A percentile compares a stretch with the other conserved stretches of the same genome.
Evolutionary conservation across 2,888 invertebrate genomes (phyloP).

Genomic region (Epinotia ramella): DNA sequence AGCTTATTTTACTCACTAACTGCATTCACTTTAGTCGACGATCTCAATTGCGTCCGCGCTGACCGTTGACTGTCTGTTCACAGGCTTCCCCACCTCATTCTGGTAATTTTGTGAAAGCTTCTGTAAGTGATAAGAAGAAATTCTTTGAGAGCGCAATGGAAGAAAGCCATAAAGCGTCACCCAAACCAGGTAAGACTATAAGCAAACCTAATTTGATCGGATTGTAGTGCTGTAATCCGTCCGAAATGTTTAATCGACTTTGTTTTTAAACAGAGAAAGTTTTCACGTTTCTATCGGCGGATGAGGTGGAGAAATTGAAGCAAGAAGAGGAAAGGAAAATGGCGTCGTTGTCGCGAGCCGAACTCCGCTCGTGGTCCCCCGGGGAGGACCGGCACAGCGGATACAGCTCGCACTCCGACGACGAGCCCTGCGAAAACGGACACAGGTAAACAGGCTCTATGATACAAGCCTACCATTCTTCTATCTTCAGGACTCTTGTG

Average conservation of each 20-base stretch:
- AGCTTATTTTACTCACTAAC: slow-evolving; percentile 73
- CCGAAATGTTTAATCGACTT: slow-evolving; percentile 27
- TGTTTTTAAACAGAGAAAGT: slow-evolving; percentile 89
- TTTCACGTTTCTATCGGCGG: slow-evolving; percentile 96
- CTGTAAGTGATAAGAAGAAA: slow-evolving; percentile 96
- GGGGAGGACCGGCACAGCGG: slow-evolving; percentile 81
- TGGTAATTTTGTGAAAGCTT: slow-evolving; percentile 91
- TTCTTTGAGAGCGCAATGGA: slow-evolving; percentile 99
- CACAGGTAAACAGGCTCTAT: slow-evolving; percentile 65
- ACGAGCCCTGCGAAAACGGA: slow-evolving; percentile 79
- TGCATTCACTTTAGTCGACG: slow-evolving; percentile 45
- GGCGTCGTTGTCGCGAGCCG: slow-evolving; percentile 89
- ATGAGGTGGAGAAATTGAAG: slow-evolving; percentile 97
- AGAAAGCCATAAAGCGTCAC: slow-evolving; percentile 93
- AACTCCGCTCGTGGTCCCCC: slow-evolving; percentile 82
- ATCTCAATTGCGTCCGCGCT: slow-evolving; percentile 22
- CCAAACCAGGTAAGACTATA: slow-evolving; percentile 90
- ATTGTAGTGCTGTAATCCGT: not conserved
- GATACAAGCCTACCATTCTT: not conserved
- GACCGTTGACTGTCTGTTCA: slow-evolving; percentile 49
- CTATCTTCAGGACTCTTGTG: not conserved
- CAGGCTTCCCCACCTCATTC: slow-evolving; percentile 89
- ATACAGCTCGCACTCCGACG: slow-evolving; percentile 81
- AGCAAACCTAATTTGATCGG: not conserved
- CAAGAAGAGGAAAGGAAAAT: slow-evolving; percentile 97